Evolutionary conservation across 2,113 vertebrate genomes (phyloP), one percentile per base, ranked within the genome.

Genomic region (Anguilla rostrata): DNA sequence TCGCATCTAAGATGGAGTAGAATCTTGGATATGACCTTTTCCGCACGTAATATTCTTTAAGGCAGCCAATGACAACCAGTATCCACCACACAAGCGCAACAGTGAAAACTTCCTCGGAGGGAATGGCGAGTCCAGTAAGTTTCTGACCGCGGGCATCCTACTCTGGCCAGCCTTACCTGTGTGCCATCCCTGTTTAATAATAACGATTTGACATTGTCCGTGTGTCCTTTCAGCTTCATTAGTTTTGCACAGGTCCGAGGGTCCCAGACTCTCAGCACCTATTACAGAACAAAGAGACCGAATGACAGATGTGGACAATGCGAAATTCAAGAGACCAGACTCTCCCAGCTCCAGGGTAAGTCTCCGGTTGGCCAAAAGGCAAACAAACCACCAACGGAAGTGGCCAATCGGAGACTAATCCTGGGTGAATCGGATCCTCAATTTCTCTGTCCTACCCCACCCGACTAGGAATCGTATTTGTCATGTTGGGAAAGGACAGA

Each of bases 181-280:
- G 98, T 99, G 83, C 98, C 98, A 18, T 99, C 98, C 90, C 97
- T 95, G 94, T 99, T 99, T 92, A 99, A 88, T 79, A 99, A 90
- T 94, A 99, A 88, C 0, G 98, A 97, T 92, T 99, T 99, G 0
- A 99, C 98, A 0, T 99, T 99, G 93, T 99, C 98, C 0, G 97
- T 98, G 95, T 99, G 98, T 8, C 98, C 98, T 93, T 99, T 99
- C 18, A 99, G 96, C 92, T 99, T 99, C 98, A 99, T 99, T 15
- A 99, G 94, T 82, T 99, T 99, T 82, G 98, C 98, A 90, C 98
- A 99, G 39, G 98, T 99, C 87, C 98, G 95, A 0, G 98, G 98
- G 92, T 99, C 98, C 98, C 98, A 99, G 26, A 99, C 98, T 90
- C 98, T 95, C 80, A 99, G 94, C 84, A 99, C 98, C 98, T 99